Conservation (phyloP, 1,140 invertebrate species). For the Drosophila orosa region DNA sequence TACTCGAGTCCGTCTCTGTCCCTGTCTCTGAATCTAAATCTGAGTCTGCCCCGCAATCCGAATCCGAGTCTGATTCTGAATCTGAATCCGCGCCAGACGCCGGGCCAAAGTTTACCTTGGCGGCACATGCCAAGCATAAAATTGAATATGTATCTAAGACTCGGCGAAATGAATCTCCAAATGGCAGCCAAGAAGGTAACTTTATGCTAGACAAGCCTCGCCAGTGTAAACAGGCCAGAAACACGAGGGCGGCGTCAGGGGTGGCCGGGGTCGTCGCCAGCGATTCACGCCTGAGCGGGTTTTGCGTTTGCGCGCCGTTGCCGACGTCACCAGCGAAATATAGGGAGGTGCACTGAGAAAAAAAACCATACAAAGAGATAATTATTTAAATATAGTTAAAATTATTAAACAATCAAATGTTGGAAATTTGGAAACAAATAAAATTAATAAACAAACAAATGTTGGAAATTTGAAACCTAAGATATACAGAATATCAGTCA, state of each 20-base stretch:
- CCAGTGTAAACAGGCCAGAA: conserved; percentile 46
- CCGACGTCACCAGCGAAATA: conserved; percentile 33
- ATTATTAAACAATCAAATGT: too few species aligned
- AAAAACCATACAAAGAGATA: background rate
- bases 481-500: background rate
- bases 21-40: conserved; percentile 19
- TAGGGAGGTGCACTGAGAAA: conserved; percentile 5
- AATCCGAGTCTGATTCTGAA: background rate
- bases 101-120: conserved; percentile 66
- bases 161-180: conserved; percentile 63
- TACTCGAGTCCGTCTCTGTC: conserved; percentile 7
- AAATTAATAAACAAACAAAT: too few species aligned
- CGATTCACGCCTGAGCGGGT: conserved; percentile 66
- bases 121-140: conserved; percentile 82
- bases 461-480: background rate
- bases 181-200: conserved; percentile 64
- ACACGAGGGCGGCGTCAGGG: background rate
- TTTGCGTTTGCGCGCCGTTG: conserved; percentile 59
- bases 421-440: background rate
- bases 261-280: conserved; percentile 41
- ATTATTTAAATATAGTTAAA: background rate
- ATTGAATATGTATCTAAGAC: conserved; percentile 78
- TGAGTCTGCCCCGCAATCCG: background rate
- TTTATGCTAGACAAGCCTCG: conserved; percentile 58
- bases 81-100: conserved; percentile 33